A percentile compares a stretch with the other conserved stretches of the same genome.
phyloP scores from a whole-genome alignment of 2,113 vertebrate species.

The Corythornis madagascariensis region DNA sequence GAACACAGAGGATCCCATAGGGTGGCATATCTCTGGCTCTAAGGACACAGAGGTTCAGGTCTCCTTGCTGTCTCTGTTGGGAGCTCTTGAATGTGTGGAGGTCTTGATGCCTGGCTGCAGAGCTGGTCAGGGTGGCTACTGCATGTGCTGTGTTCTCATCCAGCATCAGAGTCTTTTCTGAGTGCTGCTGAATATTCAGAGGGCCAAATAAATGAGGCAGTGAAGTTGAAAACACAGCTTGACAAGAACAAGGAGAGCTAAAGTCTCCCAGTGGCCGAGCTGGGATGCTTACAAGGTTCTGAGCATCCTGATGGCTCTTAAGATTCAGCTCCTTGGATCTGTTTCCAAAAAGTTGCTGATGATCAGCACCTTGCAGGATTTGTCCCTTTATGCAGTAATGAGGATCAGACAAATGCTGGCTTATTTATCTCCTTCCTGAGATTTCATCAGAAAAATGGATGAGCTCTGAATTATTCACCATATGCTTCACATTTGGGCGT shows the following conservation, averaged over 20 bases:
- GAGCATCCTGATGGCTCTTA: not conserved
- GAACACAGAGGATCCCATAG: fast-evolving
- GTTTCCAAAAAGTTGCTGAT: not conserved
- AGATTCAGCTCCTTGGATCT: not conserved
- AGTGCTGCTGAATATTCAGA: not conserved
- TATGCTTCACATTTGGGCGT: constrained; percentile 10
- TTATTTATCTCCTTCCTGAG: not conserved
- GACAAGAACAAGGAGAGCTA: not conserved
- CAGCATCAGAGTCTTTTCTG: not conserved
- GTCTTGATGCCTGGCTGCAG: not conserved
- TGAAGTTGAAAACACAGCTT: not conserved
- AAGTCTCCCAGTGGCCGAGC: not conserved
- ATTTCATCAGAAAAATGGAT: not conserved
- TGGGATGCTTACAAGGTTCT: not conserved
- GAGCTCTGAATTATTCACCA: not conserved
- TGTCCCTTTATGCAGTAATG: not conserved
- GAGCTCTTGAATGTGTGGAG: not conserved
- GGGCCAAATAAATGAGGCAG: not conserved
- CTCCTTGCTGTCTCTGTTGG: fast-evolving
- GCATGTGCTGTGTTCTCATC: not conserved
- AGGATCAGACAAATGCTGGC: not conserved
- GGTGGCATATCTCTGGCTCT: not conserved
- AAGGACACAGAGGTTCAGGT: not conserved
- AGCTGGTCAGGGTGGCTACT: not conserved
- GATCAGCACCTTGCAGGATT: not conserved